Base-by-base conservation (phyloP, 2,797 vertebrate species). In the Gymnocypris eckloni region DNA sequence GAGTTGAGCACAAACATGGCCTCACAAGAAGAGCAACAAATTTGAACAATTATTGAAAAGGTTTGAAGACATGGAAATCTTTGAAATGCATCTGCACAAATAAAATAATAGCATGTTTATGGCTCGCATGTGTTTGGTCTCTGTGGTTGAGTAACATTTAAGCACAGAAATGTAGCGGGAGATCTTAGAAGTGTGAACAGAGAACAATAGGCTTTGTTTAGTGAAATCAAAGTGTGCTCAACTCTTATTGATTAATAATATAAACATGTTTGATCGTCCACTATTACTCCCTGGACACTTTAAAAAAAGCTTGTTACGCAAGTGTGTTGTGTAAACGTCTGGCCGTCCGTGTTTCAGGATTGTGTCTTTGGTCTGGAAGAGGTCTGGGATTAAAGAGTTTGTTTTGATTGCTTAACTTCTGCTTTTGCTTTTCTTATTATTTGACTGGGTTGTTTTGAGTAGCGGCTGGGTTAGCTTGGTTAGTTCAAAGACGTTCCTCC, bases 391-490 rank as follows among this genome's bases (percentile, higher is more conserved):
- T 22, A 86, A 89, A 48, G 39, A 69, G 78, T 88, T 4, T 66
- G 59, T 84, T 90, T 66, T 88, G 79, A 87, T 85, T 83, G 70
- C 83, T 43, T 39, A 83, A 89, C 89, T 70, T 87, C 87, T 88
- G 77, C 83, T 87, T 37, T 82, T 80, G 86, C 82, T 73, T 59
- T 56, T 86, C 33, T 82, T 78, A 87, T 90, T 91, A 79, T 37
- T 86, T 92, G 85, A 86, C 90, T 88, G 81, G 73, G 64, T 75
- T 86, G 89, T 90, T 50, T 81, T 61, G 54, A 79, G 84, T 85
- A 41, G 67, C 82, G 71, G 87, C 64, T n/a, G 78, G 78, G 71
- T 78, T 64, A 86, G 79, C 81, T 86, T 10, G 39, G 78, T 64
- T 75, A 81, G 43, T 52, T 84, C 72, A 43, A 78, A 87, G 81